Conservation (phyloP, 2,888 invertebrate genomes). For the Sepioteuthis lessoniana region DNA sequence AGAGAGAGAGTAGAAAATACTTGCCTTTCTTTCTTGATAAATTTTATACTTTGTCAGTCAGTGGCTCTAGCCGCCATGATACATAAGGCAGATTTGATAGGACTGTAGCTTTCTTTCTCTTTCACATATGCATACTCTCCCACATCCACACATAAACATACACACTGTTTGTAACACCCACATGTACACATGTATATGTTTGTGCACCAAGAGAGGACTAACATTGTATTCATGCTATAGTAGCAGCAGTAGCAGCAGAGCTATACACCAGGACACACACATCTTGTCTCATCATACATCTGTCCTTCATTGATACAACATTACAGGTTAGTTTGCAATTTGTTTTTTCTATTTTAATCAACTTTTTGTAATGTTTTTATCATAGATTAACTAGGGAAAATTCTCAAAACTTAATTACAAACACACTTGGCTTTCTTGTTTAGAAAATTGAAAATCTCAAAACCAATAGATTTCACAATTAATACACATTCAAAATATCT, state of each 20-base stretch:
- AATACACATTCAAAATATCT: not conserved
- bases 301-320: not conserved
- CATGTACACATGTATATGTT: not conserved
- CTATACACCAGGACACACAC: not conserved
- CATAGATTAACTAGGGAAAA: not conserved
- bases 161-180: not conserved
- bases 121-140: not conserved
- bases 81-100: not conserved
- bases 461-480: too few relatives aligned
- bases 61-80: conserved; percentile 18
- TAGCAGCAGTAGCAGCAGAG: not conserved
- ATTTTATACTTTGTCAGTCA: not conserved
- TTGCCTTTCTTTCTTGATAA: not conserved
- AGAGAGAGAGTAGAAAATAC: not conserved
- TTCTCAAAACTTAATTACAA: not conserved
- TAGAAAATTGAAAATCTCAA: not conserved
- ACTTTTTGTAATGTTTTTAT: not conserved
- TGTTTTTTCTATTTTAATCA: not conserved
- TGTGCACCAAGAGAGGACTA: not conserved
- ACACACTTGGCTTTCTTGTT: not conserved
- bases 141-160: conserved; percentile 5
- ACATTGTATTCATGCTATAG: conserved; percentile 33
- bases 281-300: not conserved
- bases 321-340: not conserved
- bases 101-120: not conserved